Conservation (phyloP, 2,113 vertebrate genomes). For the Coptodon bakossiorum region DNA sequence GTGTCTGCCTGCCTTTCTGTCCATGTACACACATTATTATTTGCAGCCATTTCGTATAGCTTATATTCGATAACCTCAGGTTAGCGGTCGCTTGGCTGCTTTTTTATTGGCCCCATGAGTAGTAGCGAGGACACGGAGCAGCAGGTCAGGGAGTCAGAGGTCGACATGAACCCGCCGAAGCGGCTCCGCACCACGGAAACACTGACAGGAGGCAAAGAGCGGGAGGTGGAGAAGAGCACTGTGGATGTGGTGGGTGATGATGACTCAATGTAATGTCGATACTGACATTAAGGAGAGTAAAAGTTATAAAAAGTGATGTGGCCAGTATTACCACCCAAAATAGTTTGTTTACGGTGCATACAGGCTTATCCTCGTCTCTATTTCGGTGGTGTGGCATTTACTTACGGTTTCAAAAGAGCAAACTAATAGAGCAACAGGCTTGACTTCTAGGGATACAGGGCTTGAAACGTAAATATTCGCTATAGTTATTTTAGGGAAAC, state of each 20-base stretch:
- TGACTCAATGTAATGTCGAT: background rate
- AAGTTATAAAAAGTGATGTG: background rate
- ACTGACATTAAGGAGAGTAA: background rate
- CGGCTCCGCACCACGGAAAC: background rate
- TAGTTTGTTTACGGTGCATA: background rate
- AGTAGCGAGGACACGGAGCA: background rate
- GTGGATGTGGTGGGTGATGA: slow-evolving; percentile 56
- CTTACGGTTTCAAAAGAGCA: background rate
- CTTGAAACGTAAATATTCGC: background rate
- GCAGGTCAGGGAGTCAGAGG: background rate
- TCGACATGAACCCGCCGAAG: slow-evolving; percentile 19
- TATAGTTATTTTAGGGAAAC: background rate
- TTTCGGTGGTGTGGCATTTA: background rate
- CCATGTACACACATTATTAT: background rate
- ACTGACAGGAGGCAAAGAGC: background rate
- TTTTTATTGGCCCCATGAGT: background rate
- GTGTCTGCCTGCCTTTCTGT: background rate
- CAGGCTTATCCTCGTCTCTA: background rate
- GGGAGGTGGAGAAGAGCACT: background rate
- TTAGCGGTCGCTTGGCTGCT: too few species aligned
- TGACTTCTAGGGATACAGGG: background rate
- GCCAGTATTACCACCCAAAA: background rate
- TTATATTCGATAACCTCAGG: background rate
- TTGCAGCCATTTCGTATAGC: background rate
- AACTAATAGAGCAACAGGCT: background rate